Evolutionary conservation across 2,113 vertebrate species (phyloP), one percentile per base, ranked within the genome.

Genomic region (Neopipo cinnamomea): DNA sequence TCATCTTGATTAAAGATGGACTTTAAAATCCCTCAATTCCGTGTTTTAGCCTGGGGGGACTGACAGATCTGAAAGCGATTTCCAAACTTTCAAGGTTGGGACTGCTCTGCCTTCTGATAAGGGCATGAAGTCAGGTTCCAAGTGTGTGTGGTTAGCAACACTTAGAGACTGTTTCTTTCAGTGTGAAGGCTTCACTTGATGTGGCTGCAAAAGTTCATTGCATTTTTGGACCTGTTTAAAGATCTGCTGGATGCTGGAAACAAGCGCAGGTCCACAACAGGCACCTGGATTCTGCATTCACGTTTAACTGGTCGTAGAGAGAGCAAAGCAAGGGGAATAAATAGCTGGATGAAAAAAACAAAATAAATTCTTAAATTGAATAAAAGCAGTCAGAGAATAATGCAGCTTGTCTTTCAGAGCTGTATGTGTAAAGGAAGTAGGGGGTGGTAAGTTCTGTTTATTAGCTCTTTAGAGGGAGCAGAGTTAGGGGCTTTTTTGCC

Each of bases 1-100:
- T 90, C 75, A 81, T 75, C 52, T 74, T 94, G 68, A 84, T 86
- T 91, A 90, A 95, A 85, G 82, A 74, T 56, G 68, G 52, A 28
- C 41, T 94, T 92, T 63, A 58, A 92, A 90, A 66, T 11, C 37
- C 58, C 67, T 76, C 67, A 76, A 2, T 30, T 73, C 50, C 23
- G 21, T 35, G 35, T 83, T 92, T 55, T 67, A 93, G 67, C 91
- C 79, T 27, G 23, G 14, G 33, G 56, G 18, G 2, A 62, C 59
- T 88, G 53, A 77, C 68, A 84, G 78, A 86, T 63, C 55, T 59
- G 50, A 90, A 89, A 85, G 46, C 0, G 0, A 33, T 90, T 83
- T 91, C 92, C 27, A 88, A 86, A 93, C 28, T 79, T 68, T 66
- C 0, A 1, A 44, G 66, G 30, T 14, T 78, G 47, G 27, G 46